Evolutionary conservation across 2,888 invertebrate species (phyloP).

Genomic region (Tachina lurida): DNA sequence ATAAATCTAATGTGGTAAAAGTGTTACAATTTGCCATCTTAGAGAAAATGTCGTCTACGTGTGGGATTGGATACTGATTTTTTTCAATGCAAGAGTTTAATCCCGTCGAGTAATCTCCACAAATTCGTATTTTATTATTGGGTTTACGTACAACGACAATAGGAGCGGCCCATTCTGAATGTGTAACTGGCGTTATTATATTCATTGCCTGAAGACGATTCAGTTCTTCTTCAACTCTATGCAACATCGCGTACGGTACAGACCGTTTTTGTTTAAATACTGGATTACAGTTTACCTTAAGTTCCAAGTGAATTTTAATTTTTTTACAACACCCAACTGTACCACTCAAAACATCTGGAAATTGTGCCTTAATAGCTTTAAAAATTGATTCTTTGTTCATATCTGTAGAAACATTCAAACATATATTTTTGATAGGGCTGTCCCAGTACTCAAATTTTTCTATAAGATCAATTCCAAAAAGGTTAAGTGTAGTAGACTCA

Average conservation of each 20-base stretch:
- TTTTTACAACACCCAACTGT: no score
- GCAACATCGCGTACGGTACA: conserved; percentile 48
- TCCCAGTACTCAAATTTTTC: conserved; percentile 23
- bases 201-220: conserved; percentile 11
- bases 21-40: conserved; percentile 28
- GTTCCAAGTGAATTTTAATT: no score
- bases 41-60: conserved; percentile 53
- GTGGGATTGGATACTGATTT: no score
- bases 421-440: conserved; percentile 5
- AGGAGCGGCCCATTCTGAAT: conserved; percentile 45
- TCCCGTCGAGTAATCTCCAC: conserved; percentile 53
- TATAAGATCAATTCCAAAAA: conserved; percentile 28
- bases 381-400: no score
- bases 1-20: conserved; percentile 24
- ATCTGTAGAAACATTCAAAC: no score
- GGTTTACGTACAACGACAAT: conserved; percentile 32
- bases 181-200: conserved; percentile 44
- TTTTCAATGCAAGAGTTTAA: no score
- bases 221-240: no score
- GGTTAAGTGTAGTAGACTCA: no score
- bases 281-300: no score
- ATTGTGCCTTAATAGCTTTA: no score
- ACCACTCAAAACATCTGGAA: no score
- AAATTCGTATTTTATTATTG: conserved; percentile 32
- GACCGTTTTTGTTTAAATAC: not conserved